Percentiles rank a stretch among this genome's conserved stretches.
Conservation (phyloP, 2,113 vertebrate species). For the Struthio camelus region DNA sequence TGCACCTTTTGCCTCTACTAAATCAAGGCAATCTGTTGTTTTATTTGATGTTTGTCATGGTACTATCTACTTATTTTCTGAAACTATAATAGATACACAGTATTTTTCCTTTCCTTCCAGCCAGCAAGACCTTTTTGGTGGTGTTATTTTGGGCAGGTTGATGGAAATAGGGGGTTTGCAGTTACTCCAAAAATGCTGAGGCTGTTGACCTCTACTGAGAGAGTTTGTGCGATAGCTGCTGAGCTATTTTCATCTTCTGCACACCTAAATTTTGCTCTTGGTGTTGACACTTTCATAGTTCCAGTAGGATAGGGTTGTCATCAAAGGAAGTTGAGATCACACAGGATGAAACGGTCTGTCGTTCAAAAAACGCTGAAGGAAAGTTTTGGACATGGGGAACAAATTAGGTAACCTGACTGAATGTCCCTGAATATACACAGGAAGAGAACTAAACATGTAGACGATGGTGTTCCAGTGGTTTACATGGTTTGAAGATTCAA, state of each 20-base stretch:
- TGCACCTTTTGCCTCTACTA: background rate
- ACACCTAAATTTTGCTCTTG: constrained; percentile 51
- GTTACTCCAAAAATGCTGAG: background rate
- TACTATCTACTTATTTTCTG: background rate
- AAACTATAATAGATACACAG: background rate
- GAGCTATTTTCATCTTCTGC: constrained; percentile 51
- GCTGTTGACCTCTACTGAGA: constrained; percentile 43
- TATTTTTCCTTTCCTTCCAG: constrained; percentile 12
- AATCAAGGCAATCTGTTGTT: background rate
- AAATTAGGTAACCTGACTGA: constrained; percentile 6
- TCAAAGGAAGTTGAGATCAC: constrained; percentile 57
- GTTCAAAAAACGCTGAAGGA: constrained; percentile 1
- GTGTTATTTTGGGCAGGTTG: background rate
- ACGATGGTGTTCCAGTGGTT: background rate
- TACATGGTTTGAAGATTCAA: background rate
- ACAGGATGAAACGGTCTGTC: constrained; percentile 31
- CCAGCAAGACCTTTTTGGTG: background rate
- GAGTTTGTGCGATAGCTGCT: constrained; percentile 20
- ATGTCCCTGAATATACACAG: background rate
- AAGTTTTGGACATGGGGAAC: background rate
- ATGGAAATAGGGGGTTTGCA: constrained; percentile 11
- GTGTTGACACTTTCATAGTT: constrained; percentile 61
- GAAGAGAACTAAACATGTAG: background rate
- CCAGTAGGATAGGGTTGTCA: constrained; percentile 54
- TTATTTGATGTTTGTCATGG: background rate